Evolutionary conservation across 1,140 invertebrate species (phyloP), one percentile per base, ranked within the genome.

Genomic region (Arctopsyche grandis): DNA sequence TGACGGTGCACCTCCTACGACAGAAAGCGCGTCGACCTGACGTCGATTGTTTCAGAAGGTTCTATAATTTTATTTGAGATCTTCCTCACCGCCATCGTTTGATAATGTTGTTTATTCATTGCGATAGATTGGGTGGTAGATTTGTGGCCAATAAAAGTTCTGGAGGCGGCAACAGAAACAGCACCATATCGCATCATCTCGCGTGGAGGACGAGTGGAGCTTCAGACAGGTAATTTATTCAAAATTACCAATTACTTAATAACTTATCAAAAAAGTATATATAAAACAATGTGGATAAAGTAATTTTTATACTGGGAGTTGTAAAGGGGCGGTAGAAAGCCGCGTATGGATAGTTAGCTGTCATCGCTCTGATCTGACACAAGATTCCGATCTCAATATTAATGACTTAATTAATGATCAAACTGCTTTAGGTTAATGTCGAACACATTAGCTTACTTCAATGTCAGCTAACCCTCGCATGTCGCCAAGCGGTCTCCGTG

Each of bases 1-100:
- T 97, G 22, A 99, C 97, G 0, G 95, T 98, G 9, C 93, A 94
- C 78, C 87, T 97, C 71, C 88, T 97, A 38, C 90, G 94, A 75
- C 91, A 92, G 71, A 93, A 94, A 83, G 93, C 93, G 0, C 87
- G 91, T 79, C 90, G 94, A 81, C 91, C 91, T 0, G 91, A 91
- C 0, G 85, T 85, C 0, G 81, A 82, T 21, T 80, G 79, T 73
- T 80, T 82, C 89, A 4, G 91, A 91, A 78, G 88, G 90, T 75
- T 75, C 10, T 4, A n/a, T 78, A 69, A 48, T 16, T n/a, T 46
- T 52, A 5, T 60, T 0, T 19, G 1, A 48, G 9, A 19, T 43
- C 16, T 29, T 69, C 12, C 7, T 69, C n/a, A 14, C 24, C 43
- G 43, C 16, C 44, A 12, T 21, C 9, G 21, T 21, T 46, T 16